Evolutionary conservation across 2,113 vertebrate species (phyloP).

Genomic region (Toxotes chatareus): DNA sequence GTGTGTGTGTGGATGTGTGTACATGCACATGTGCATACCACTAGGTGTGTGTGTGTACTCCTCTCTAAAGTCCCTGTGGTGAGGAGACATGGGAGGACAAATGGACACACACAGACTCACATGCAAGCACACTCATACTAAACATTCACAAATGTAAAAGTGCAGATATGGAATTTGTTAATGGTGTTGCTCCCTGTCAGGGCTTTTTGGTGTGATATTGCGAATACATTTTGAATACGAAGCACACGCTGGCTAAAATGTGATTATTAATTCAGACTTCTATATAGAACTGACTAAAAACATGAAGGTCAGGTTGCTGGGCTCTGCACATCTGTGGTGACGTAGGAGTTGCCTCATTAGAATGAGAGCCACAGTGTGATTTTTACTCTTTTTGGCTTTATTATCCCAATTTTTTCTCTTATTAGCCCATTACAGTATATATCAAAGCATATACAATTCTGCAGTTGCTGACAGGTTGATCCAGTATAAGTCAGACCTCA

Average conservation of each 20-base stretch:
- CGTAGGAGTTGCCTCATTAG: slow-evolving; percentile 62
- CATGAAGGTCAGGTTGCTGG: slow-evolving; percentile 47
- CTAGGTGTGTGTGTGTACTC: background rate
- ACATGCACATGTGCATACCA: background rate
- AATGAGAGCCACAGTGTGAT: slow-evolving; percentile 49
- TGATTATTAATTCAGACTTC: slow-evolving; percentile 38
- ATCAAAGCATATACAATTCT: slow-evolving; percentile 50
- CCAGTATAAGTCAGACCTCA: slow-evolving; percentile 52
- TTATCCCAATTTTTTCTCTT: slow-evolving; percentile 40
- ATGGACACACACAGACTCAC: slow-evolving; percentile 11
- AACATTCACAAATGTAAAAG: background rate
- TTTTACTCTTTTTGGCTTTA: slow-evolving; percentile 47
- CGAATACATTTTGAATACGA: slow-evolving; percentile 30
- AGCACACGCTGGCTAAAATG: slow-evolving; percentile 24
- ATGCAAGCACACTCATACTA: slow-evolving; percentile 7
- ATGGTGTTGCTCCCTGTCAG: background rate
- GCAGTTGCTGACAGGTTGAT: slow-evolving; percentile 63
- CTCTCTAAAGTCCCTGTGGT: slow-evolving; percentile 40
- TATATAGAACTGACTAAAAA: slow-evolving; percentile 29
- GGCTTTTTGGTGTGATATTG: slow-evolving; percentile 27
- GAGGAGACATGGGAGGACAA: background rate
- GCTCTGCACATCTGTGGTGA: slow-evolving; percentile 35
- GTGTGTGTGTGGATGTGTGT: slow-evolving; percentile 21
- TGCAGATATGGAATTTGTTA: slow-evolving; percentile 10
- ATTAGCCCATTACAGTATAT: slow-evolving; percentile 47